Base-by-base conservation (phyloP, 1,140 invertebrate genomes). In the Nylanderia fulva region DNA sequence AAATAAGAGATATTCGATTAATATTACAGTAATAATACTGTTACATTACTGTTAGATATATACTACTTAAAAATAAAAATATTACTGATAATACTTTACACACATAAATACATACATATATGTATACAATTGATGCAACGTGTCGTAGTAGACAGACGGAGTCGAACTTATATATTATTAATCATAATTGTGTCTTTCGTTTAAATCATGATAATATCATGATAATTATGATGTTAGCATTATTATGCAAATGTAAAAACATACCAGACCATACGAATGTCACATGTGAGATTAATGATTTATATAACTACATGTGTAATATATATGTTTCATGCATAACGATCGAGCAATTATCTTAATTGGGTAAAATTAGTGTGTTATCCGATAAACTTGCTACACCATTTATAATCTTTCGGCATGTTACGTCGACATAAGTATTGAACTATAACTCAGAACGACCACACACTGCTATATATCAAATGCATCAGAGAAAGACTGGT, bases 341-440 rank as follows among this genome's bases (percentile, higher is more conserved):
- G 33, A 63, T 27, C 18, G 1, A 54, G 54, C 36, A 66, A 64
- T 48, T 52, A 66, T 54, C 8, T 52, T 52, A 66, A 66, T 79
- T 27, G 42, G 6, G 45, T 18, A 24, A 6, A 42, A 27, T 52
- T 3, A 66, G 48, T 48, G 29, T 33, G 29, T 68, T 9, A 18
- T 45, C 0, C 24, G 11, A 80, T 71, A 71, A 29, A 27, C 5
- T 56, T 29, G 2, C 18, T 21, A 1, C 0, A 8, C 21, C 5
- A 21, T 87, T 60, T 29, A 56, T 56, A 2, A 75, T 39, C 56
- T 82, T 72, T 27, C n/a, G 21, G 48, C n/a, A 64, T 15, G 24
- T 63, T 18, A 13, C 58, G 27, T 58, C 36, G 33, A 9, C 29
- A 9, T 27, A 29, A 80, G 2, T 3, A 21, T 2, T 9, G 15